These are phyloP conservation scores for Tachina fera DNA, from an alignment of 2,888 invertebrate species.

Conservation along the genomic window DNA sequence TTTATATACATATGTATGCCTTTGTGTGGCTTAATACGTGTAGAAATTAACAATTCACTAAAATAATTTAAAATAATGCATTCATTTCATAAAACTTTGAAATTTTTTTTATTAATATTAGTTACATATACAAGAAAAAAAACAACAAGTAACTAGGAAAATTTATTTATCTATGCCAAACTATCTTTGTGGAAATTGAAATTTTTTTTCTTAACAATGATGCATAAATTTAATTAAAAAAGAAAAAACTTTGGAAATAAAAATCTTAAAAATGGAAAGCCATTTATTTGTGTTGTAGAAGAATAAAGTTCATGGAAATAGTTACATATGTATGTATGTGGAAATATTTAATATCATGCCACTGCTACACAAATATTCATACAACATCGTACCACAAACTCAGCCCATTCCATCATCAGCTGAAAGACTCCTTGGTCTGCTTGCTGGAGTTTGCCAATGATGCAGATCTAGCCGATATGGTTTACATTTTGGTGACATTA, in stretches of 20 bases:
- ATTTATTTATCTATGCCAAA: slow-evolving; percentile 65
- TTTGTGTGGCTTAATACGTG: slow-evolving; percentile 38
- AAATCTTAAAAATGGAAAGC: slow-evolving; percentile 53
- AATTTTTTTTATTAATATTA: not conserved
- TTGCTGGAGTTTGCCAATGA: not conserved
- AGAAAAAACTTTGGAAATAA: not conserved
- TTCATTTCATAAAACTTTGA: not conserved
- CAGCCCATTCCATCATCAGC: not conserved
- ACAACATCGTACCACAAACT: slow-evolving; percentile 10
- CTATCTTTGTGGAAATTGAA: slow-evolving; percentile 9
- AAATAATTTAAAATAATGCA: slow-evolving; percentile 21
- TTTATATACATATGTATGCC: not conserved
- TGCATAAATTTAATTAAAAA: slow-evolving; percentile 64
- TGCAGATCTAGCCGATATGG: slow-evolving; percentile 39
- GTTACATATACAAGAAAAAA: not conserved
- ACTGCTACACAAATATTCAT: not conserved
- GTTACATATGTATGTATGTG: slow-evolving; percentile 18
- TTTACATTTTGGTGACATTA: slow-evolving; percentile 42
- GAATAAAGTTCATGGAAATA: slow-evolving; percentile 65
- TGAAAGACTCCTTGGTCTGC: not conserved
- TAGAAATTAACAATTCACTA: slow-evolving; percentile 26
- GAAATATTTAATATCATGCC: slow-evolving; percentile 33
- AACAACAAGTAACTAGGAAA: not conserved
- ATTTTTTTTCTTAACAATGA: slow-evolving; percentile 49
- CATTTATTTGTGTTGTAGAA: not conserved